A percentile compares a stretch with the other conserved stretches of the same genome.
Conservation (phyloP, 92 coral and sea anemone species). For the Anthopleura xanthogrammica region DNA sequence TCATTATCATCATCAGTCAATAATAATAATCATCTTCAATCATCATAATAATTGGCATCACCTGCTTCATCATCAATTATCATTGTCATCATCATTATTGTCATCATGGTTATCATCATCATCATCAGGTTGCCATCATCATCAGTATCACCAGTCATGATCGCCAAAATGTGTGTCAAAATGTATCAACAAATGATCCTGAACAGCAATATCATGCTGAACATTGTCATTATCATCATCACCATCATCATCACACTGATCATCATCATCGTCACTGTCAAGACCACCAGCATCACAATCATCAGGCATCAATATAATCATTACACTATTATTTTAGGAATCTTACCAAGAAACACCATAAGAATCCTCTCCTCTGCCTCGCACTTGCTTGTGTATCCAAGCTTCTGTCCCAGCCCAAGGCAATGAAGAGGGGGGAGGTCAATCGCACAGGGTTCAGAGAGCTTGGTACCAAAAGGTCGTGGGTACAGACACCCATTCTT, state of each 20-base stretch:
- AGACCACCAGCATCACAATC: neutral
- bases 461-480: conserved; percentile 85
- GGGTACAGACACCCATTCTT: conserved; percentile 83
- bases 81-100: neutral
- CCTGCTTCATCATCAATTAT: neutral
- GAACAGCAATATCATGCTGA: too few species aligned
- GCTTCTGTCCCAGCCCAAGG: conserved; percentile 62
- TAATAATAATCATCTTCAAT: neutral
- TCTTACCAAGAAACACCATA: conserved; percentile 67
- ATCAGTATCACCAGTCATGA: too few species aligned
- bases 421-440: conserved; percentile 79
- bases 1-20: neutral
- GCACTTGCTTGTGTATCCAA: conserved; percentile 48
- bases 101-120: conserved; percentile 16
- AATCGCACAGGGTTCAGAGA: conserved; percentile 55
- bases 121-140: neutral
- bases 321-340: neutral
- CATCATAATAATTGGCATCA: too few species aligned
- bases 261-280: neutral
- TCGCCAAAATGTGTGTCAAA: too few species aligned
- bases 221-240: neutral
- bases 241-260: neutral
- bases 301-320: neutral
- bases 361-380: conserved; percentile 57
- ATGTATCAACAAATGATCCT: too few species aligned